Percentiles rank a stretch among this genome's conserved stretches.
Evolutionary conservation across 2,113 vertebrate species (phyloP).

Genomic region (Nannospalax galili): DNA sequence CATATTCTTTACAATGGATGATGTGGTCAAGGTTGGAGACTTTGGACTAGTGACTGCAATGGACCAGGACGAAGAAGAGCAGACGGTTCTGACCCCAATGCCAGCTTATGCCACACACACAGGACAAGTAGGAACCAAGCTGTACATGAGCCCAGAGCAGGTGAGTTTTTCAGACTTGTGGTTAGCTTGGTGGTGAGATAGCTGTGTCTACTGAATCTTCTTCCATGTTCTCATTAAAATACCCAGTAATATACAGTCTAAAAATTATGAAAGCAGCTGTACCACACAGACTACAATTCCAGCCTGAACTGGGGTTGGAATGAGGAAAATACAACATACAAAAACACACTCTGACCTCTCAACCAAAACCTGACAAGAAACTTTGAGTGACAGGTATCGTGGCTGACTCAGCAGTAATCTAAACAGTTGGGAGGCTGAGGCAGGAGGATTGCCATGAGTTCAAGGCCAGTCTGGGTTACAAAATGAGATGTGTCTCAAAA

Average conservation of each 20-base stretch:
- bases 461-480: not conserved
- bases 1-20: conserved; percentile 99
- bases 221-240: not conserved
- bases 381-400: not conserved
- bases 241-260: not conserved
- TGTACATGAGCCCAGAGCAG: conserved; percentile 99
- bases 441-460: not conserved
- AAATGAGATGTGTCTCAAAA: not conserved
- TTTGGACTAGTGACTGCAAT: conserved; percentile 98
- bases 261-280: not conserved
- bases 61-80: conserved; percentile 98
- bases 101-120: conserved; percentile 96
- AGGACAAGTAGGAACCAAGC: conserved; percentile 98
- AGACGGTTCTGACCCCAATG: conserved; percentile 92
- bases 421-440: not conserved
- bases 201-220: not conserved
- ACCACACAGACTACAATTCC: not conserved
- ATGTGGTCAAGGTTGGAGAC: conserved; percentile 98
- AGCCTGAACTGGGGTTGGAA: not conserved
- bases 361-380: not conserved
- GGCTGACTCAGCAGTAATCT: not conserved
- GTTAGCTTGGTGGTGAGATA: not conserved
- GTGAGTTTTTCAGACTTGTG: conserved; percentile 80
- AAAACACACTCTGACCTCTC: not conserved
- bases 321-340: not conserved